Conservation (phyloP, 2,888 invertebrate species). For the Eupithecia vulgata region DNA sequence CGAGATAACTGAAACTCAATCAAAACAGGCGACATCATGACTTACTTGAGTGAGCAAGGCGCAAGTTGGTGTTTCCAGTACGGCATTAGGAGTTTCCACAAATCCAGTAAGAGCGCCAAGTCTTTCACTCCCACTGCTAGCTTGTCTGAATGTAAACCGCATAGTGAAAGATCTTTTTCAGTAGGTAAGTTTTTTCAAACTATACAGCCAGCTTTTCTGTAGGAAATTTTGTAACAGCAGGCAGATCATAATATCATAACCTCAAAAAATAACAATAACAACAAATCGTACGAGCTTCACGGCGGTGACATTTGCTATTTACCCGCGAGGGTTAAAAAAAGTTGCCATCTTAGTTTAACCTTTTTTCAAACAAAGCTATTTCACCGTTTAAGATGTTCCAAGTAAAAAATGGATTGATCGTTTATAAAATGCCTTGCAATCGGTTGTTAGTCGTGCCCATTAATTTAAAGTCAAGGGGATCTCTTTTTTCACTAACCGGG, state of each 20-base stretch:
- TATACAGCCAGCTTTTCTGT: not conserved
- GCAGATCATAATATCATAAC: not conserved
- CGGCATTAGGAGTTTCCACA: slow-evolving; percentile 79
- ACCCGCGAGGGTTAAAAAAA: not conserved
- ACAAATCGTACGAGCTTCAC: not conserved
- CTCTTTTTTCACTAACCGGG: no score
- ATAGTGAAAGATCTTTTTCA: slow-evolving; percentile 73
- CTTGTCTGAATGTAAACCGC: slow-evolving; percentile 87
- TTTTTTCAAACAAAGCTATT: not conserved
- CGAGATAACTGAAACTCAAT: not conserved
- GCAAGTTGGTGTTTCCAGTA: slow-evolving; percentile 89
- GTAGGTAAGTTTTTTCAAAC: not conserved
- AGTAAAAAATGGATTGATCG: no score
- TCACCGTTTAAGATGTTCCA: not conserved
- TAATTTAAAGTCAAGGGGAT: no score
- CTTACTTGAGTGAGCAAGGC: slow-evolving; percentile 90
- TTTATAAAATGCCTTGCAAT: no score
- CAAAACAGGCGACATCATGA: slow-evolving; percentile 19
- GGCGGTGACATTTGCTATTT: not conserved
- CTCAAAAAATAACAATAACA: not conserved
- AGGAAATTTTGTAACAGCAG: not conserved
- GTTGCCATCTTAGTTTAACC: no score
- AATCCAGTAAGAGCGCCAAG: slow-evolving; percentile 86
- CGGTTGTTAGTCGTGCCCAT: no score
- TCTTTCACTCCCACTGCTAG: slow-evolving; percentile 85